phyloP scores from a whole-genome alignment of 2,888 invertebrate genomes.

The Nezara viridula region DNA sequence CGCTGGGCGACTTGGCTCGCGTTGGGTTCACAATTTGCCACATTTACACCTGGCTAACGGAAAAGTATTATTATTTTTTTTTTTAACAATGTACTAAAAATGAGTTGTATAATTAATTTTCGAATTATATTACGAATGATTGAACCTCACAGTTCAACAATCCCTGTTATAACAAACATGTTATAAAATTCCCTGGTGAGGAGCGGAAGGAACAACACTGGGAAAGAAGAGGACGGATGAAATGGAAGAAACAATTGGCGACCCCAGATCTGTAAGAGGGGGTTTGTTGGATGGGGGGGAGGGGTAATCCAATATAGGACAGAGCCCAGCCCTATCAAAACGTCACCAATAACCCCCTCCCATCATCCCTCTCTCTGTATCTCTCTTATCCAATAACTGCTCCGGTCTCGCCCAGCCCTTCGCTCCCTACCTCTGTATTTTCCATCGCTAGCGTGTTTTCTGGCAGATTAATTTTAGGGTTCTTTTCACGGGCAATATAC shows the following conservation, averaged over 20 bases:
- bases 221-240: not conserved
- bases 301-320: slow-evolving; percentile 44
- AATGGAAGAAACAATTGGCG: slow-evolving; percentile 30
- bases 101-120: not conserved
- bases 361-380: slow-evolving; percentile 20
- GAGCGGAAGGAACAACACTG: not conserved
- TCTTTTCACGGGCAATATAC: slow-evolving; percentile 25
- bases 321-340: slow-evolving; percentile 17
- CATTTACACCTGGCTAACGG: no score
- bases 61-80: no score
- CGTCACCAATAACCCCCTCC: slow-evolving; percentile 21
- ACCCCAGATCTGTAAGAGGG: not conserved
- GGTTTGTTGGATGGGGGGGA: not conserved
- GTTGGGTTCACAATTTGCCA: no score
- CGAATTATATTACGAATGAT: not conserved
- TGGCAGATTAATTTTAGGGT: slow-evolving; percentile 30
- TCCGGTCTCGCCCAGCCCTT: not conserved
- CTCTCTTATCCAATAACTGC: slow-evolving; percentile 41
- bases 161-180: not conserved
- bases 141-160: not conserved
- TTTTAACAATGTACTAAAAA: no score
- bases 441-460: slow-evolving; percentile 13
- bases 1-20: no score
- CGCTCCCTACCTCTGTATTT: slow-evolving; percentile 20
- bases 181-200: not conserved